Evolutionary conservation across 2,888 invertebrate species (phyloP).

Genomic region (Brachyopa scutellaris): DNA sequence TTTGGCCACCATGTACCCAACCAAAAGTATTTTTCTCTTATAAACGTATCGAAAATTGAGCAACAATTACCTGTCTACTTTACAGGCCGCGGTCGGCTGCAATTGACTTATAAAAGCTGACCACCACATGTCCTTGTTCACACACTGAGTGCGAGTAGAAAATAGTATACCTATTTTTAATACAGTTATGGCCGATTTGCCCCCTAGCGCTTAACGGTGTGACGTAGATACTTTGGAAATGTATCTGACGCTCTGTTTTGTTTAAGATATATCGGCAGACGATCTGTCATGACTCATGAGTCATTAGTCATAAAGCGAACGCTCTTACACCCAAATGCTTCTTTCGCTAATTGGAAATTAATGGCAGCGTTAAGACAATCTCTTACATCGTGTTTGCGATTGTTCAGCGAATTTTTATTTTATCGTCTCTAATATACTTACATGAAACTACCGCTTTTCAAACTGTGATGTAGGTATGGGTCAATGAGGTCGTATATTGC

Average conservation of each 20-base stretch:
- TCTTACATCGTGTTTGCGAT: constrained; percentile 3
- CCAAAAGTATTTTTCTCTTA: no score
- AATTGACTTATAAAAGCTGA: background rate
- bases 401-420: no score
- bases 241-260: background rate
- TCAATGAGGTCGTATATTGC: no score
- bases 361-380: constrained; percentile 45
- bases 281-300: constrained; percentile 22
- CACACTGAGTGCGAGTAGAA: background rate
- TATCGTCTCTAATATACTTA: no score
- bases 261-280: constrained; percentile 4
- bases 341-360: constrained; percentile 48
- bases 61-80: background rate
- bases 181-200: background rate
- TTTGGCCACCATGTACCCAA: no score
- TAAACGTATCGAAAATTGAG: background rate
- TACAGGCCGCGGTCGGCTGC: background rate
- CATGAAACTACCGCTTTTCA: no score
- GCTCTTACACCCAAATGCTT: constrained; percentile 33
- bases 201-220: background rate
- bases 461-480: no score
- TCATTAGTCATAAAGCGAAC: constrained; percentile 29
- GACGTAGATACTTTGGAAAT: constrained; percentile 5
- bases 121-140: background rate
- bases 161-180: background rate